Percentiles rank a stretch among this genome's conserved stretches.
phyloP scores from a whole-genome alignment of 2,888 invertebrate genomes.

The Penaeus monodon region DNA sequence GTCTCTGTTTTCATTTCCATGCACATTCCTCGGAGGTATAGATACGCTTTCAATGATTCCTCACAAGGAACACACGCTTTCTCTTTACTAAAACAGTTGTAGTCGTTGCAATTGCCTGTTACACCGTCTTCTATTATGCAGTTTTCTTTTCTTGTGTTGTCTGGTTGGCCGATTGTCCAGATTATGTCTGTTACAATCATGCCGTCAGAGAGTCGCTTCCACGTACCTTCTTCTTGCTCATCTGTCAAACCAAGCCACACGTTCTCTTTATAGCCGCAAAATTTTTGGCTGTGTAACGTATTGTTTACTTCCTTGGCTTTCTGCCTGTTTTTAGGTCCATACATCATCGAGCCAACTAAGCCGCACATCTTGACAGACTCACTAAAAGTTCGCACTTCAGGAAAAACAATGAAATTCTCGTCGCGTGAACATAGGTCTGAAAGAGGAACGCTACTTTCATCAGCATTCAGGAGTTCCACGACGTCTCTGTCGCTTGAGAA shows the following conservation, averaged over 20 bases:
- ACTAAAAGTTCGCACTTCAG: slow-evolving; percentile 26
- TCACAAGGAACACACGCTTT: too few relatives aligned
- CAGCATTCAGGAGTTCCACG: slow-evolving; percentile 29
- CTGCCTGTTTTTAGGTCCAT: slow-evolving; percentile 1
- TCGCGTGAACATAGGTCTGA: not conserved
- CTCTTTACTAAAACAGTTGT: too few relatives aligned
- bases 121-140: slow-evolving; percentile 2
- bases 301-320: not conserved
- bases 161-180: slow-evolving; percentile 39
- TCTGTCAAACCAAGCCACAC: slow-evolving; percentile 49
- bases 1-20: too few relatives aligned
- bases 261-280: not conserved
- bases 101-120: too few relatives aligned
- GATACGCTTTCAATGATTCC: too few relatives aligned
- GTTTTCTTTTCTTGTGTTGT: slow-evolving; percentile 26
- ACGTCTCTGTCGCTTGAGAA: slow-evolving; percentile 32
- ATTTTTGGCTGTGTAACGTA: not conserved
- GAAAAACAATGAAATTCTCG: slow-evolving; percentile 36
- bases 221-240: slow-evolving; percentile 30
- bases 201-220: slow-evolving; percentile 25
- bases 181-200: slow-evolving; percentile 21
- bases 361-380: slow-evolving; percentile 14
- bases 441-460: not conserved
- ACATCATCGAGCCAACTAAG: slow-evolving; percentile 22
- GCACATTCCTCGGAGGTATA: too few relatives aligned